Evolutionary conservation across 2,113 vertebrate species (phyloP), one percentile per base, ranked within the genome.

Genomic region (Hypomesus transpacificus): DNA sequence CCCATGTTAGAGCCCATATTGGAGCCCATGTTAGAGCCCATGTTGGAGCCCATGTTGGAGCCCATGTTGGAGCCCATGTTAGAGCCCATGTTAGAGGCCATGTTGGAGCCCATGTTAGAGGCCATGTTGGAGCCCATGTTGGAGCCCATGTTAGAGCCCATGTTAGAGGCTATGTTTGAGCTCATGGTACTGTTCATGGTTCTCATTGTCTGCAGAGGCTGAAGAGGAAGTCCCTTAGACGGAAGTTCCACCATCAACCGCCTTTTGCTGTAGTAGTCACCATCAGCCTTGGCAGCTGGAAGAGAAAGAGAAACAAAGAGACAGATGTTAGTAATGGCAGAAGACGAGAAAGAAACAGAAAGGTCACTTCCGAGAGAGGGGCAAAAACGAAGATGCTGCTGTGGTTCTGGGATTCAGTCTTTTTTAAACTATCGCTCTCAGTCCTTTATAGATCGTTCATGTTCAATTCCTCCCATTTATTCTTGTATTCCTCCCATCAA

Each of bases 201-300:
- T 0, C 85, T 67, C 75, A 89, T 86, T 1, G 80, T 69, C 75
- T 92, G 91, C 28, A 97, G 93, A 0, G 96, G 94, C 28, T 97
- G 96, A 0, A 98, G 91, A 1, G 96, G 96, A 65, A 98, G 91
- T 68, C 90, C 95, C 2, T 98, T 97, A 1, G 93, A 85, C 0
- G 96, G 94, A 84, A 98, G 87, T 81, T 98, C 96, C 0, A 96
- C 94, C 87, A 98, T 91, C 60, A 98, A 94, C 0, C 94, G 93
- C 0, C 94, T 94, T 70, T 98, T 99, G 82, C 83, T 91, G 88
- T 97, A 98, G 89, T 96, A 91, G 84, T 98, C 97, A 0, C 97
- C 95, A 0, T 93, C 96, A 81, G 94, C 95, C 85, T 98, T 98
- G 87, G 97, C 95, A 14, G 97, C 96, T 98, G 22, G 54, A 70